These are phyloP conservation scores for Enteromius thamalakanensis DNA, from an alignment of 2,797 vertebrate genomes.

Conservation along the genomic window DNA sequence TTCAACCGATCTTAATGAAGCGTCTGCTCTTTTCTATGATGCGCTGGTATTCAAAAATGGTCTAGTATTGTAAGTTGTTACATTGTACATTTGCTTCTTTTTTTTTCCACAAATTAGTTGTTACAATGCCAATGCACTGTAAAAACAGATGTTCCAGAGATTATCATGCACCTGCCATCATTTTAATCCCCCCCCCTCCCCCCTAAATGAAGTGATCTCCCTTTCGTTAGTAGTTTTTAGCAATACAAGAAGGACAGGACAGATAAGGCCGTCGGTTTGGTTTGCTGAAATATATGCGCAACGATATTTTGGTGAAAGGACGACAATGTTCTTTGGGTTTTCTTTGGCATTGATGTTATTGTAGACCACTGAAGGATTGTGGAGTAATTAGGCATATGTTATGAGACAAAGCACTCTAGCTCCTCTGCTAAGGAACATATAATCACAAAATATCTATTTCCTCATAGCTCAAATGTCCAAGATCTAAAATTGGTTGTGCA, in stretches of 20 bases:
- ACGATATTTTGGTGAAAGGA: conserved; percentile 10
- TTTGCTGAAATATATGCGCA: not conserved
- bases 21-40: not conserved
- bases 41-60: not conserved
- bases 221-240: conserved; percentile 19
- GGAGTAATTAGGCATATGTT: not conserved
- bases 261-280: not conserved
- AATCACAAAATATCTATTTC: not conserved
- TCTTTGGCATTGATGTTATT: not conserved
- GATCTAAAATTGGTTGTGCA: not conserved
- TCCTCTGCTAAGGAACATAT: not conserved
- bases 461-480: not conserved
- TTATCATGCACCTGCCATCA: conserved; percentile 10
- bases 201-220: not conserved
- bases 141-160: not conserved
- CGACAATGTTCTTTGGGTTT: not conserved
- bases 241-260: not conserved
- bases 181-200: conserved; percentile 13
- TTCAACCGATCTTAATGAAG: not conserved
- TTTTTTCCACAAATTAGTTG: not conserved
- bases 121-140: not conserved
- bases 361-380: conserved; percentile 4
- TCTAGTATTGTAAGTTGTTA: conserved; percentile 11
- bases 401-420: not conserved
- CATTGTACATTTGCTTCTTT: conserved; percentile 15